Evolutionary conservation across 2,113 vertebrate species (phyloP).

Genomic region (Hoplias malabaricus): DNA sequence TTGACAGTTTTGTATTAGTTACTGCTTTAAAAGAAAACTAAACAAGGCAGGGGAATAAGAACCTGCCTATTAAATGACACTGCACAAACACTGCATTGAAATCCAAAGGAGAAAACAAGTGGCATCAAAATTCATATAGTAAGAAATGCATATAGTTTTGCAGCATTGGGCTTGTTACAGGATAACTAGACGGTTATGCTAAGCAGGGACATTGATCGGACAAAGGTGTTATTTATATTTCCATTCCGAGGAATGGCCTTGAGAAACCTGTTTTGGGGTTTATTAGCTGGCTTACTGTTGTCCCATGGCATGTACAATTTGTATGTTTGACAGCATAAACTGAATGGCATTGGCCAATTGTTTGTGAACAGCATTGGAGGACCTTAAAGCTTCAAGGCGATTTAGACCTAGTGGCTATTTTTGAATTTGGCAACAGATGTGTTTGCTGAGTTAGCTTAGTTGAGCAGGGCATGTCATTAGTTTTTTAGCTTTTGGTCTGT

Average conservation of each 20-base stretch:
- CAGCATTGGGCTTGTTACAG: background rate
- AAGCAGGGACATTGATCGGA: background rate
- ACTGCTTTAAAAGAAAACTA: slow-evolving; percentile 25
- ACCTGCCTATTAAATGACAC: background rate
- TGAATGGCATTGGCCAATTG: background rate
- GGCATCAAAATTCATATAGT: background rate
- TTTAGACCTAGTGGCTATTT: background rate
- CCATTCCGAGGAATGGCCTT: background rate
- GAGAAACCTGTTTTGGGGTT: background rate
- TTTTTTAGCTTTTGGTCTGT: background rate
- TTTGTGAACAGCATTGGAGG: background rate
- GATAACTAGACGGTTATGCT: background rate
- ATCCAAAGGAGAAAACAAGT: background rate
- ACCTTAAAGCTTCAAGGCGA: background rate
- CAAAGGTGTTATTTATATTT: background rate
- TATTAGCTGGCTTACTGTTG: background rate
- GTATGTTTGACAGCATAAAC: background rate
- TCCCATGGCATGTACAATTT: background rate
- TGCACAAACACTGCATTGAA: background rate
- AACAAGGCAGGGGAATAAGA: background rate
- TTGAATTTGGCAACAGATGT: background rate
- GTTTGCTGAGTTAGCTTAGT: slow-evolving; percentile 11
- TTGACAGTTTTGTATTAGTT: slow-evolving; percentile 32
- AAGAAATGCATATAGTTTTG: slow-evolving; percentile 3
- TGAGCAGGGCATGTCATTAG: background rate